phyloP scores from a whole-genome alignment of 2,113 vertebrate species.

The Aythya baeri region DNA sequence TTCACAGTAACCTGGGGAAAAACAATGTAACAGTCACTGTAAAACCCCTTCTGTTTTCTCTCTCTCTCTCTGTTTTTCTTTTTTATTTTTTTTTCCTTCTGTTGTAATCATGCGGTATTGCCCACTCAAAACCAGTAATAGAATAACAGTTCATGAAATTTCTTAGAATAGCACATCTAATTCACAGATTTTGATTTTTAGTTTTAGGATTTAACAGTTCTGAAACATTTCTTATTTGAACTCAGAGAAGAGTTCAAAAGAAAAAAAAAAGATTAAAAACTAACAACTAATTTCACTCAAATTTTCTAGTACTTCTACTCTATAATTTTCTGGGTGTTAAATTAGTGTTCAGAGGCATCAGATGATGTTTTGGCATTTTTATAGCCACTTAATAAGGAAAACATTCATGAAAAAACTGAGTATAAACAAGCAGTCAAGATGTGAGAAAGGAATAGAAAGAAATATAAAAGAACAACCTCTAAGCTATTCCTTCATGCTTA shows the following conservation, averaged over 20 bases:
- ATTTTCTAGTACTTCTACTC: background rate
- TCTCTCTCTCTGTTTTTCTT: background rate
- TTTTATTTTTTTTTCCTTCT: background rate
- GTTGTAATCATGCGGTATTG: background rate
- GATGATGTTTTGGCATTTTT: conserved; percentile 16
- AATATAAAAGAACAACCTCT: background rate
- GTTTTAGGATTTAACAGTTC: background rate
- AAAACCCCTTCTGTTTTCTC: background rate
- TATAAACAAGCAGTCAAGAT: background rate
- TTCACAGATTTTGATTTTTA: background rate
- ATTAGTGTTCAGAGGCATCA: conserved; percentile 17
- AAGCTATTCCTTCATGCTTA: background rate
- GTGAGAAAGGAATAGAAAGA: background rate
- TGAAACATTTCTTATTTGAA: background rate
- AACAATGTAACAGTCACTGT: background rate
- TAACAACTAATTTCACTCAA: background rate
- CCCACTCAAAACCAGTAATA: background rate
- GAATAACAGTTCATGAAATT: background rate
- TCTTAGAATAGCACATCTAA: background rate
- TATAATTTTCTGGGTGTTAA: conserved; percentile 4
- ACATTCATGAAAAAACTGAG: background rate
- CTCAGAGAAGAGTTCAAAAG: background rate
- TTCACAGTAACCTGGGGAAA: conserved; percentile 85
- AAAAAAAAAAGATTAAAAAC: background rate
- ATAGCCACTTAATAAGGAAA: conserved; percentile 1